Evolutionary conservation across 2,113 vertebrate species (phyloP), one percentile per base, ranked within the genome.

Genomic region (Perca fluviatilis): DNA sequence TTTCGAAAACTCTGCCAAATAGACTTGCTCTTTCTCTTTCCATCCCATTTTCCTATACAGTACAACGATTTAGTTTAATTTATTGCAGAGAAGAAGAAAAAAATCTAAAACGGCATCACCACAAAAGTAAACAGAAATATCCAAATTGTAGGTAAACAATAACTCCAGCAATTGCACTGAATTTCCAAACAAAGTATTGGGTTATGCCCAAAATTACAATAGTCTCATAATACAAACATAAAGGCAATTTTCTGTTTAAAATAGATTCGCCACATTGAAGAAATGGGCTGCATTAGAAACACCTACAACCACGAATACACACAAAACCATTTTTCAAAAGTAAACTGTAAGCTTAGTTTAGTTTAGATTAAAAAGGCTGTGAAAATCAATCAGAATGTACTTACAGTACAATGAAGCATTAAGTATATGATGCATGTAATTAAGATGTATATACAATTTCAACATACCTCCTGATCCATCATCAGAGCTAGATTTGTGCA

Each of bases 1-100:
- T 98, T 99, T 61, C 97, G 95, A 87, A 99, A 98, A 93, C 96
- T 97, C 89, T 97, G 97, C 98, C 98, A 99, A 88, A 99, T 97
- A 81, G 97, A 98, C 93, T 97, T 99, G 85, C 97, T 96, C 94
- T 97, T 99, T 95, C 96, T 98, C 94, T 97, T 98, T 92, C 96
- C 96, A 74, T 99, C 97, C 93, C 93, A 94, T 95, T 96, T 98
- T 83, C 97, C 98, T 98, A 25, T 3, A 46, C 6, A 67, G 3
- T 0, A 57, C 23, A 78, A 68, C 0, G 0, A 57, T 33, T 57
- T 2, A 27, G 5, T 51, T 79, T 51, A 23, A n/a, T 43, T 79
- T 18, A 63, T 21, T 14, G 66, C 43, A 61, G 2, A 36, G 27
- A 7, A 50, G 67, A 53, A 30, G 27, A 7, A 54, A 70, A 53